Evolutionary conservation across 23 tunicate genomes (phyloP), one percentile per base, ranked within the genome.

Genomic region (Corella eumyota): DNA sequence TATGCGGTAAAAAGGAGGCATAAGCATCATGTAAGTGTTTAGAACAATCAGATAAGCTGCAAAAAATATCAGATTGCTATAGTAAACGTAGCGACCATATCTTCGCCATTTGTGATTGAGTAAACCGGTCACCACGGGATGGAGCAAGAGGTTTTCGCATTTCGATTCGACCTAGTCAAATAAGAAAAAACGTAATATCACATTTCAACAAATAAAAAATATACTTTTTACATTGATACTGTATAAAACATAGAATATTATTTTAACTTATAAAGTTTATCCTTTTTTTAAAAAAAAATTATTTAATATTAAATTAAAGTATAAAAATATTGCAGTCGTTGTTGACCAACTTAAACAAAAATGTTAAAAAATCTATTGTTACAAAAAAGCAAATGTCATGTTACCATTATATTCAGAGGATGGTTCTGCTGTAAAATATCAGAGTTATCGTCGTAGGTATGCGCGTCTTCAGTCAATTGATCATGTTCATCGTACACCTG

Each of bases 401-500:
- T n/a, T 65, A 88, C 96, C 96, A 88, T 88, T 15, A 88, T 79
- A 47, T 79, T 75, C 34, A 88, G 36, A 31, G 96, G 96, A 48
- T 88, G 96, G 48, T 88, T 88, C 22, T 73, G 45, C 49, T 79
- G 83, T 33, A 88, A 45, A 21, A 74, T 74, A 47, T 88, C 96
- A 1, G 96, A 74, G 0, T 79, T 60, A 22, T 54, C 48, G 51
- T 58, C 48, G 45, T 88, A 88, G 6, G 77, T 78, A 44, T 56
- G 58, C 3, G 96, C 87, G 48, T 79, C 82, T 0, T 68, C 60
- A 7, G 88, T 79, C 26, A 88, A 50, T 21, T 56, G 72, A 31
- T 75, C 81, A 60, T 78, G 73, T 23, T 88, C 88, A 35, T 88
- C 96, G 56, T 88, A 88, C 38, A 88, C 96, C 88, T 88, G 69